Percentiles rank a stretch among this genome's conserved stretches.
These are phyloP conservation scores for Lepas anatifera DNA, from an alignment of 2,888 invertebrate species.

Conservation along the genomic window DNA sequence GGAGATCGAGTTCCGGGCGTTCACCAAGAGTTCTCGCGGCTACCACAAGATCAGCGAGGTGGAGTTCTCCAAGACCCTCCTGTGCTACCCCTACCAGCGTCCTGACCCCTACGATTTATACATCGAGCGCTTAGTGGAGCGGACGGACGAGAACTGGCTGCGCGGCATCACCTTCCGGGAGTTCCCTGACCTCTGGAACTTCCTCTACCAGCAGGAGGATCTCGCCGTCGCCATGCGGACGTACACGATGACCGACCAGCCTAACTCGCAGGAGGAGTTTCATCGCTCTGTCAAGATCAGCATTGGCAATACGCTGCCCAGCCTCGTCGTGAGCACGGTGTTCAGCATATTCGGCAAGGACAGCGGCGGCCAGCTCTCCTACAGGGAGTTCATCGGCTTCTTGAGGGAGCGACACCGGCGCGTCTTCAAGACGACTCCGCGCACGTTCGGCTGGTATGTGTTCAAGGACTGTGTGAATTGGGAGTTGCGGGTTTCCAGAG, in stretches of 20 bases:
- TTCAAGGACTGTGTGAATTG: slow-evolving; percentile 82
- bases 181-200: slow-evolving; percentile 92
- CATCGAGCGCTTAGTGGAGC: slow-evolving; percentile 68
- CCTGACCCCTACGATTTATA: slow-evolving; percentile 83
- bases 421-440: slow-evolving; percentile 83
- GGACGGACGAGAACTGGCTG: slow-evolving; percentile 56
- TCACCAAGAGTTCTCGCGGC: slow-evolving; percentile 89
- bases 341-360: slow-evolving; percentile 97
- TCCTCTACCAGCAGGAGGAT: slow-evolving; percentile 93
- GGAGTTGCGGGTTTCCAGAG: slow-evolving; percentile 48
- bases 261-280: slow-evolving; percentile 94
- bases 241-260: slow-evolving; percentile 90
- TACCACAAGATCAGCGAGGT: slow-evolving; percentile 82
- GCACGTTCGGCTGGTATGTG: slow-evolving; percentile 84
- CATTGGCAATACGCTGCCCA: slow-evolving; percentile 73
- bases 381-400: slow-evolving; percentile 94
- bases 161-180: slow-evolving; percentile 80
- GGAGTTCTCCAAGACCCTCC: slow-evolving; percentile 88
- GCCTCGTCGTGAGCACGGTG: slow-evolving; percentile 82
- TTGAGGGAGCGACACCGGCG: slow-evolving; percentile 95
- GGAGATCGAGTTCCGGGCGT: slow-evolving; percentile 92
- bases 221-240: slow-evolving; percentile 96
- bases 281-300: slow-evolving; percentile 89
- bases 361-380: slow-evolving; percentile 88
- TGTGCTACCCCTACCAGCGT: slow-evolving; percentile 79